phyloP scores from a whole-genome alignment of 2,113 vertebrate species.

The Odontesthes bonariensis region DNA sequence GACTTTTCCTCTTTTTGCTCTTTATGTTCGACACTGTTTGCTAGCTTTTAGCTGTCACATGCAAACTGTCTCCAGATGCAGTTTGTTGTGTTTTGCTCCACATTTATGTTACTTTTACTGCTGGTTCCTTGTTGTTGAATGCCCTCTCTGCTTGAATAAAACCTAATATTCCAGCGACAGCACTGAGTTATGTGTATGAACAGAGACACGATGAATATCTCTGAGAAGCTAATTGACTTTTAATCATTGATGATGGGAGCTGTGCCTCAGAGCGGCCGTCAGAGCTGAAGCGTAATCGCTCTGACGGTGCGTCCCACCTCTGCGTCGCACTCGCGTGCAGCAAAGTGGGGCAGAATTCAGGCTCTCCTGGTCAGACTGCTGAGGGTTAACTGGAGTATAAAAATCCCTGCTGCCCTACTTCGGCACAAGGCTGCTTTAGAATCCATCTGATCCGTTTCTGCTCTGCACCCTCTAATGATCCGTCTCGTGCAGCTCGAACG shows the following conservation, averaged over 20 bases:
- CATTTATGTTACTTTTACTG: neutral
- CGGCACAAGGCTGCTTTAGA: conserved; percentile 16
- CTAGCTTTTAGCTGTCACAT: neutral
- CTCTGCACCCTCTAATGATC: no score
- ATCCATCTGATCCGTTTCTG: neutral
- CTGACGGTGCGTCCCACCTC: conserved; percentile 19
- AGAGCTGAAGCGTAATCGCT: conserved; percentile 6
- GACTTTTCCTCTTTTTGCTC: neutral
- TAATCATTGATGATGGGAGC: no score
- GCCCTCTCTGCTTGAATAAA: no score
- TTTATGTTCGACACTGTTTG: neutral
- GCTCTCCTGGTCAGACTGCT: conserved; percentile 17
- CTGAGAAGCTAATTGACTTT: no score
- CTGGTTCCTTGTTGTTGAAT: no score
- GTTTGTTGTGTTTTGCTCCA: neutral
- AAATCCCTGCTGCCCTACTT: conserved; percentile 68
- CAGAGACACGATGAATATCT: no score
- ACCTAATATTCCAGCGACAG: no score
- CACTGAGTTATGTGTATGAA: no score
- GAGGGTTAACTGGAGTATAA: conserved; percentile 71
- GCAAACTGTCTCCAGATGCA: neutral
- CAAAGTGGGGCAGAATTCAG: conserved; percentile 48
- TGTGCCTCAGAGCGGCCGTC: conserved; percentile 4
- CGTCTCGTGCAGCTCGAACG: no score
- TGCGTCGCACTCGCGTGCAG: conserved; percentile 5